Evolutionary conservation across 2,888 invertebrate genomes (phyloP).

Genomic region (Liposcelis brunnea): DNA sequence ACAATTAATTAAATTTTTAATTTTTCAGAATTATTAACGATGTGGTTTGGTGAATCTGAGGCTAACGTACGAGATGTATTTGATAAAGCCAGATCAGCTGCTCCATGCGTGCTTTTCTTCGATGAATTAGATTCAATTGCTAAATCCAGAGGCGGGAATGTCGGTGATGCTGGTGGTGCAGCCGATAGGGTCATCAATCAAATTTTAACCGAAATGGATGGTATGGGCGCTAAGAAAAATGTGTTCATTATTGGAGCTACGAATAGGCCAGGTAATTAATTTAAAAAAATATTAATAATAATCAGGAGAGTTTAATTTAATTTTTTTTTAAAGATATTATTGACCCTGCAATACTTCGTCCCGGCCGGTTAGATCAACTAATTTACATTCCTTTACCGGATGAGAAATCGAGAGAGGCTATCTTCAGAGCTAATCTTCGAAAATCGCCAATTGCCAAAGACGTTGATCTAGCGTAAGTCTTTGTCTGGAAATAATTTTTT

Average conservation of each 20-base stretch:
- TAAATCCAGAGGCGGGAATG: conserved; percentile 92
- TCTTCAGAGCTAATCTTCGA: conserved; percentile 86
- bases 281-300: too few species aligned
- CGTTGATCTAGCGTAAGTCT: background rate
- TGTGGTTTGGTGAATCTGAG: conserved; percentile 99
- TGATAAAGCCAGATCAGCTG: conserved; percentile 97
- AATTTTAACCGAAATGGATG: conserved; percentile 99
- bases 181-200: conserved; percentile 99
- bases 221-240: conserved; percentile 99
- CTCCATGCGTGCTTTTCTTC: conserved; percentile 98
- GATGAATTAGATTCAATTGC: conserved; percentile 99
- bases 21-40: conserved; percentile 74
- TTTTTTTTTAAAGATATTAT: conserved; percentile 64
- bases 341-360: conserved; percentile 96
- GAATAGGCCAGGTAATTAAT: conserved; percentile 46
- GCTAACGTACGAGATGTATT: conserved; percentile 99
- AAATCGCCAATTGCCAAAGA: conserved; percentile 89
- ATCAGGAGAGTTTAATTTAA: conserved; percentile 10
- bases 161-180: conserved; percentile 95
- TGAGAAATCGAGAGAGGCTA: conserved; percentile 91
- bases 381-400: conserved; percentile 99
- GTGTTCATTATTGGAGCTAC: conserved; percentile 98
- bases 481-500: conserved; percentile 4
- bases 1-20: too few species aligned
- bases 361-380: conserved; percentile 95